Evolutionary conservation across 2,888 invertebrate species (phyloP).

Genomic region (Mellilla xanthometata): DNA sequence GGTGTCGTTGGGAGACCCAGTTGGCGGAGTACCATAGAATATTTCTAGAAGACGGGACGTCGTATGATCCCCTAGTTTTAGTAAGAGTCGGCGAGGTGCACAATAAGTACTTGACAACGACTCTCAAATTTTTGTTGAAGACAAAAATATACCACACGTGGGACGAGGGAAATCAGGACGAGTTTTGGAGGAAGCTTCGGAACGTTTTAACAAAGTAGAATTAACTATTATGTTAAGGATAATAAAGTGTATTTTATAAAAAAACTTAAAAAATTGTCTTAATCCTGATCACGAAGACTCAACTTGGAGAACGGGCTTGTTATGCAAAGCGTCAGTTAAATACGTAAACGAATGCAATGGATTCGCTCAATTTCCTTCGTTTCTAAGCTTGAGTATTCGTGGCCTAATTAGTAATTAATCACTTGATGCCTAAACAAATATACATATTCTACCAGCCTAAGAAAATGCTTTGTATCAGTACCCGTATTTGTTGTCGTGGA

Average conservation of each 20-base stretch:
- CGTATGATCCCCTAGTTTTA: conserved; percentile 83
- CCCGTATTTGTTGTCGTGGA: neutral
- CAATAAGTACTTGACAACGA: conserved; percentile 79
- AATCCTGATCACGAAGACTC: conserved; percentile 25
- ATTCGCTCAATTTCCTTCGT: conserved; percentile 27
- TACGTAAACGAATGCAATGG: conserved; percentile 28
- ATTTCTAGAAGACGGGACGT: conserved; percentile 81
- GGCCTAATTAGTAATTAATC: too few relatives aligned
- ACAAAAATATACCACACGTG: conserved; percentile 85
- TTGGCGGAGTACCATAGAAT: conserved; percentile 85
- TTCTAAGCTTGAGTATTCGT: conserved; percentile 23
- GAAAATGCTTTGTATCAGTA: too few relatives aligned
- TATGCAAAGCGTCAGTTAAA: conserved; percentile 19
- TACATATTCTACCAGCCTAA: neutral
- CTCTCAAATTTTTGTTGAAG: conserved; percentile 83
- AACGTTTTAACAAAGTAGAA: conserved; percentile 50
- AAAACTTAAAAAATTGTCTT: conserved; percentile 18
- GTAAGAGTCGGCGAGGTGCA: conserved; percentile 84
- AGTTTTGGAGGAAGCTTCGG: conserved; percentile 70
- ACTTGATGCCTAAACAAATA: conserved; percentile 10
- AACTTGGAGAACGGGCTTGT: conserved; percentile 17
- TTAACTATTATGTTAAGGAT: too few relatives aligned
- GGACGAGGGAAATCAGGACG: conserved; percentile 71
- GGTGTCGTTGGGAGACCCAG: conserved; percentile 88
- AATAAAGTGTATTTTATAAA: conserved; percentile 21